Evolutionary conservation across 2,888 invertebrate species (phyloP), one percentile per base, ranked within the genome.

Genomic region (Quadriops clusia): DNA sequence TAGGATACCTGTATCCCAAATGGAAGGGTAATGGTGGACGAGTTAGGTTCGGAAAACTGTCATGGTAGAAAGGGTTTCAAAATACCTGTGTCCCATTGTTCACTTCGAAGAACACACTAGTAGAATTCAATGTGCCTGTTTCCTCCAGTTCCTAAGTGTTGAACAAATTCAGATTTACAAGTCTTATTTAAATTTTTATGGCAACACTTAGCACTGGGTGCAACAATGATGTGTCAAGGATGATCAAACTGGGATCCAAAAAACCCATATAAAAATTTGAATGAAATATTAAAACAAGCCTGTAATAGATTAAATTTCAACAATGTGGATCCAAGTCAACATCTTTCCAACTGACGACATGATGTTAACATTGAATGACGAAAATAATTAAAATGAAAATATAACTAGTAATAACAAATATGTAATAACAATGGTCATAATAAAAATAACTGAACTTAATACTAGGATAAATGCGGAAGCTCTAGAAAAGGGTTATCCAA

Each of bases 401-500:
- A n/a, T n/a, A n/a, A n/a, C n/a, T n/a, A n/a, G n/a, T n/a, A n/a
- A n/a, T n/a, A n/a, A n/a, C n/a, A n/a, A n/a, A n/a, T n/a, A n/a
- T n/a, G n/a, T n/a, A n/a, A n/a, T n/a, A n/a, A n/a, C n/a, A n/a
- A n/a, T n/a, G n/a, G n/a, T n/a, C n/a, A n/a, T 3, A 32, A 30
- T 17, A 18, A 16, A 28, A 32, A 31, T 24, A 9, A 13, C 28
- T 32, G 27, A 22, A 22, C 20, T 23, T 23, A 27, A 9, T 23
- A 15, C n/a, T n/a, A 8, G 7, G 13, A 8, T 8, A 6, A 22
- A 22, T 56, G 56, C 55, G 56, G 54, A 56, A 56, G 57, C 58
- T 57, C 56, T 53, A 57, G 53, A 57, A 50, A 56, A 56, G 60
- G 59, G 59, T 60, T 59, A 60, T 59, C 59, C 59, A 60, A 58